phyloP scores from a whole-genome alignment of 2,888 invertebrate species.

The Torymus auratus region DNA sequence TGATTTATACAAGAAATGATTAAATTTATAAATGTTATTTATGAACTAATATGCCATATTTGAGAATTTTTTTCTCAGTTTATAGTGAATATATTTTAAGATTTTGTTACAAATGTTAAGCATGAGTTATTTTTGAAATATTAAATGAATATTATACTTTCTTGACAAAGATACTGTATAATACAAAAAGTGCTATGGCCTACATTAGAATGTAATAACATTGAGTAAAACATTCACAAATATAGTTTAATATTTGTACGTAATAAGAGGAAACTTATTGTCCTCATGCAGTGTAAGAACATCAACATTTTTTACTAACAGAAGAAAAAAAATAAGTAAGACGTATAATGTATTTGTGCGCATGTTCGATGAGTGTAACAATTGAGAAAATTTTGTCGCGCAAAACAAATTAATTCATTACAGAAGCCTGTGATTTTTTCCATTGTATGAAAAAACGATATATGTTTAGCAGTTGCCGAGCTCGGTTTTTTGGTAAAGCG shows the following conservation, averaged over 20 bases:
- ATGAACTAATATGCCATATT: conserved; percentile 17
- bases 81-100: conserved; percentile 27
- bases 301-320: conserved; percentile 51
- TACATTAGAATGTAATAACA: conserved; percentile 66
- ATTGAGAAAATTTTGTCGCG: conserved; percentile 27
- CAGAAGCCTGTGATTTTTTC: conserved; percentile 58
- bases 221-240: conserved; percentile 45
- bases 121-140: not conserved
- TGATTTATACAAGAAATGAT: conserved; percentile 20
- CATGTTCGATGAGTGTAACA: conserved; percentile 12
- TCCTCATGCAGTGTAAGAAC: conserved; percentile 23
- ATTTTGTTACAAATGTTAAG: not conserved
- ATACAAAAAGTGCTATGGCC: conserved; percentile 71
- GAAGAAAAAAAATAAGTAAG: conserved; percentile 23
- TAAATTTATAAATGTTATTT: conserved; percentile 37
- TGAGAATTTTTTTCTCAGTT: conserved; percentile 37
- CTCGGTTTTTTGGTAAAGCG: conserved; percentile 32
- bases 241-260: conserved; percentile 41
- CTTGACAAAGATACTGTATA: conserved; percentile 54
- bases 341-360: conserved; percentile 19
- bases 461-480: conserved; percentile 39
- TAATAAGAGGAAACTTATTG: conserved; percentile 16
- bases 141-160: conserved; percentile 9
- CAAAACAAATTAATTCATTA: conserved; percentile 52
- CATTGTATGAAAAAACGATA: conserved; percentile 43